A percentile compares a stretch with the other conserved stretches of the same genome.
Evolutionary conservation across 2,888 invertebrate species (phyloP).

Genomic region (Dichetophora obliterata): DNA sequence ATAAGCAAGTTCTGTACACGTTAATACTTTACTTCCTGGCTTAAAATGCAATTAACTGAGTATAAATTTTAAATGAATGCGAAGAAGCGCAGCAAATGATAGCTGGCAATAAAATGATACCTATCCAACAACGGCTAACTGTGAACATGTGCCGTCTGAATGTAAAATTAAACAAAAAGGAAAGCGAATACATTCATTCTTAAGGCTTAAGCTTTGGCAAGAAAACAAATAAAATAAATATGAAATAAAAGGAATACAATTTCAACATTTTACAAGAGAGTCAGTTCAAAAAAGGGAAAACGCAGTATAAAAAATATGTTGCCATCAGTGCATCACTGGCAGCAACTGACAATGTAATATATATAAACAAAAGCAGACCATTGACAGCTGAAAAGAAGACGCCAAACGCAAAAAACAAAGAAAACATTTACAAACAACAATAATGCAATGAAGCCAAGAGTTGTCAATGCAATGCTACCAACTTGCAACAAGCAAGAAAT

Average conservation of each 20-base stretch:
- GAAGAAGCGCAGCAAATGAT: no score
- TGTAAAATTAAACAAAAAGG: no score
- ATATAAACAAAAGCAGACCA: constrained; percentile 21
- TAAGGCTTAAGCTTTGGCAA: background rate
- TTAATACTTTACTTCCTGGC: constrained; percentile 14
- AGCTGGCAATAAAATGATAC: no score
- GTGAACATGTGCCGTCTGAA: no score
- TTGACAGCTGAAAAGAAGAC: constrained; percentile 35
- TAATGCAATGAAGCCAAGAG: background rate
- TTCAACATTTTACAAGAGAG: background rate
- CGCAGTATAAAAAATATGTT: background rate
- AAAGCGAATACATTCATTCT: background rate
- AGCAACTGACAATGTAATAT: constrained; percentile 22
- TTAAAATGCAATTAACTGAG: constrained; percentile 3
- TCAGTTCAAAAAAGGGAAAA: background rate
- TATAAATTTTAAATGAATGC: background rate
- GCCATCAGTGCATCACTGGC: constrained; percentile 23
- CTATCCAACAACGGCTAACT: no score
- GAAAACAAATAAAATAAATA: background rate
- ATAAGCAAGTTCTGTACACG: background rate
- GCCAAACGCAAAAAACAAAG: background rate
- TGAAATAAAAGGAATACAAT: background rate
- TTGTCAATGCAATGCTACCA: constrained; percentile 21
- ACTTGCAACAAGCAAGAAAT: background rate
- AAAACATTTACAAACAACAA: background rate